Base-by-base conservation (phyloP, 64 coral and sea anemone species). In the Dendrophyllia cribrosa region DNA sequence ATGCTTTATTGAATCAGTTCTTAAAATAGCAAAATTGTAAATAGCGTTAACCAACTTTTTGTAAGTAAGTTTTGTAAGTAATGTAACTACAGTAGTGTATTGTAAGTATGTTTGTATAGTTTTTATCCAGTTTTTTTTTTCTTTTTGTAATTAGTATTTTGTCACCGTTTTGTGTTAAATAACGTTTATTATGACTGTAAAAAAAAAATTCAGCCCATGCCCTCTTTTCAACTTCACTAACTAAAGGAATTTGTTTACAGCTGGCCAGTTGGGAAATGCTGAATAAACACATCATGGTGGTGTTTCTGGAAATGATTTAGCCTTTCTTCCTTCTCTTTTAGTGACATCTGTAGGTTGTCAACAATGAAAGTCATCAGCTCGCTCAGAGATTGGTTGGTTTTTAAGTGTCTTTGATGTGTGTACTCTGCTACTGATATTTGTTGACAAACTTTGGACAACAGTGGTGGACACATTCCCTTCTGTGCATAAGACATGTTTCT, bases 211-310 rank as follows among this genome's bases (percentile, higher is more conserved):
- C n/a, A n/a, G n/a, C n/a, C 34, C 34, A 1, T 1, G 34, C 34
- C 34, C 34, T 34, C 34, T 34, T 34, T 34, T 34, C 34, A 34
- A 34, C 34, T 34, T 34, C 34, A 34, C 34, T 34, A 34, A 34
- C 34, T 34, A 56, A 1, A 56, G 1, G 3, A 46, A 9, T 16
- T 70, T 85, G 9, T 15, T 92, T 51, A 93, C 10, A 93, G 68
- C 26, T 86, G 16, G 13, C 82, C 82, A 77, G 22, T 61, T 66
- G 91, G 91, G 23, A 93, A 93, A 3, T 93, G 81, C 24, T 58
- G 5, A n/a, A 73, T 24, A 76, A 93, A 93, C 5, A 87, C 43
- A 9, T 77, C 62, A 22, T 60, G 51, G 20, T 93, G 82, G 25
- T 87, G 58, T 69, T 67, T 56, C 70, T 78, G 70, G 46, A 93